These are phyloP conservation scores for Smutsia gigantea DNA, from an alignment of 2,797 vertebrate species.

Conservation along the genomic window DNA sequence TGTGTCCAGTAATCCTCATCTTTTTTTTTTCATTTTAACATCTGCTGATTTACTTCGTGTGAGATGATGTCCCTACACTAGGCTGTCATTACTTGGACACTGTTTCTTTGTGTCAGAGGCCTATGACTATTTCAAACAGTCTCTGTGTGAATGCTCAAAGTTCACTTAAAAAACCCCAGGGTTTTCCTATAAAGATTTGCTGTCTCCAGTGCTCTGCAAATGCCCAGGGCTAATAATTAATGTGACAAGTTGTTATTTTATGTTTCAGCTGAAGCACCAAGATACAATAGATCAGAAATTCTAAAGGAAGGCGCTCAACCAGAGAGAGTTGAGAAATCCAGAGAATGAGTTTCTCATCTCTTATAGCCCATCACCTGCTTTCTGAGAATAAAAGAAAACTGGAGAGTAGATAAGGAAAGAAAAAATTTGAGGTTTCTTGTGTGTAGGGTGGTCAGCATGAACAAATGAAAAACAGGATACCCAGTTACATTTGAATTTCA, in stretches of 20 bases:
- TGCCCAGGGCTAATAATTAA: neutral
- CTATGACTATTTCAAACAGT: neutral
- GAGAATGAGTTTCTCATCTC: neutral
- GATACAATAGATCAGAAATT: neutral
- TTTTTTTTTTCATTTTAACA: neutral
- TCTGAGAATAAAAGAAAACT: neutral
- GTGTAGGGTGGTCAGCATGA: neutral
- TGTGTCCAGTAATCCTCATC: neutral
- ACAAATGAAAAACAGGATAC: neutral
- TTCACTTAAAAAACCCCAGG: neutral
- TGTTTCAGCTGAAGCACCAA: neutral
- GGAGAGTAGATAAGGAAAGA: neutral
- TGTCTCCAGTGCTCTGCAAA: neutral
- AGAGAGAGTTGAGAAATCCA: slow-evolving; percentile 1
- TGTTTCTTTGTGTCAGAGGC: neutral
- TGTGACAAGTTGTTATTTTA: neutral
- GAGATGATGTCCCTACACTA: neutral
- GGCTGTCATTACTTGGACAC: neutral
- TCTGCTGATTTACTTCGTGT: neutral
- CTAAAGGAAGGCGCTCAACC: neutral
- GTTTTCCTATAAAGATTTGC: neutral
- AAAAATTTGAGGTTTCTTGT: neutral
- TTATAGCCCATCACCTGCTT: neutral
- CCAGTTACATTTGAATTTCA: neutral
- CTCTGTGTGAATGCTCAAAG: neutral